Conservation (phyloP, 1,140 invertebrate genomes). For the Heliothis virescens region DNA sequence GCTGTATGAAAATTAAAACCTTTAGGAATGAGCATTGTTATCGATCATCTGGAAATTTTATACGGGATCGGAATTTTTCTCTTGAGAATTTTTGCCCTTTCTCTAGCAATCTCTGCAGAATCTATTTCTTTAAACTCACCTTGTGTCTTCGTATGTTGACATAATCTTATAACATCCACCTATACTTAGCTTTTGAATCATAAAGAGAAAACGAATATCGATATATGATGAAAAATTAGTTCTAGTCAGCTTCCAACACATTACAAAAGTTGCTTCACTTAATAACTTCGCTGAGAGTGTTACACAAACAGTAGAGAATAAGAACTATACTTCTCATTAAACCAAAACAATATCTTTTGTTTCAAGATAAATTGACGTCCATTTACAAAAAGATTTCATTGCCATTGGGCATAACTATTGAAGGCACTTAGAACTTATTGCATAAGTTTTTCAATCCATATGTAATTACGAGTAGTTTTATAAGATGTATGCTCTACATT, state of each 20-base stretch:
- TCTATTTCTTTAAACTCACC: too few species aligned
- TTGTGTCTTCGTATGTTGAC: too few species aligned
- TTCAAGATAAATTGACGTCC: slow-evolving; percentile 8
- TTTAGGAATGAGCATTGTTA: slow-evolving; percentile 33
- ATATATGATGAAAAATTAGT: neutral
- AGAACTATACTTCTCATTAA: neutral
- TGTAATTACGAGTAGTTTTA: slow-evolving; percentile 18
- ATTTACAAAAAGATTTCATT: slow-evolving; percentile 6
- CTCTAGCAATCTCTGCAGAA: too few species aligned
- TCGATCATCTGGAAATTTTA: slow-evolving; percentile 14
- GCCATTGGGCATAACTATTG: slow-evolving; percentile 18
- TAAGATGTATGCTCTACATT: slow-evolving; percentile 29
- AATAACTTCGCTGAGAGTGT: slow-evolving; percentile 1
- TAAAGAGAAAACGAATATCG: neutral
- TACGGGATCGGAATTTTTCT: slow-evolving; percentile 30
- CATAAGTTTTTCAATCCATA: slow-evolving; percentile 23
- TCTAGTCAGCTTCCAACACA: neutral
- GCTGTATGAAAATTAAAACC: slow-evolving; percentile 45
- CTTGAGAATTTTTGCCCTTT: slow-evolving; percentile 10
- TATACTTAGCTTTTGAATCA: neutral
- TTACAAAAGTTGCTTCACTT: slow-evolving; percentile 8
- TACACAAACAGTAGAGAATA: slow-evolving; percentile 15
- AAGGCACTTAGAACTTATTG: slow-evolving; percentile 14
- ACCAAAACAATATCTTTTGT: slow-evolving; percentile 42
- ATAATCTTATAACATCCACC: neutral